Conservation (phyloP, 2,797 vertebrate genomes). For the Morus bassanus region DNA sequence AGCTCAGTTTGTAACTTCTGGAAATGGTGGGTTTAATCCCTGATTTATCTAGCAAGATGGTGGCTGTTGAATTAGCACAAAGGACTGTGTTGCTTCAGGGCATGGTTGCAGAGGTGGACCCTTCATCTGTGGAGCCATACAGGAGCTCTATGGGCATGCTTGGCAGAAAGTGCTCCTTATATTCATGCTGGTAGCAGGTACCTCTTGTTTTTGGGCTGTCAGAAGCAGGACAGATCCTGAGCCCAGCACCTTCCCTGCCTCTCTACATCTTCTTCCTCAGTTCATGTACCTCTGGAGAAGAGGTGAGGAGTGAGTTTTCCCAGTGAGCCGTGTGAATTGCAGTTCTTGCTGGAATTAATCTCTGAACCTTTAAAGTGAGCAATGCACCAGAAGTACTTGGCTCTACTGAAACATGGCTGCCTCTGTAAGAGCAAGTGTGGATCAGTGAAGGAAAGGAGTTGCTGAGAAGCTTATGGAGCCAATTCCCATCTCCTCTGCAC, state of each 20-base stretch:
- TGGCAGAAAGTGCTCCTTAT: not conserved
- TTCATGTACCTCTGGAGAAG: not conserved
- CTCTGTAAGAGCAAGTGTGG: not conserved
- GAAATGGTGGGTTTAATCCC: not conserved
- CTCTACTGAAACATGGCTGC: not conserved
- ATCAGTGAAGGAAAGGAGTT: not conserved
- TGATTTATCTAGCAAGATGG: not conserved
- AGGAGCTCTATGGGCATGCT: not conserved
- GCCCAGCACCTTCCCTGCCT: not conserved
- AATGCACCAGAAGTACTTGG: not conserved
- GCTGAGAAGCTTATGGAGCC: too few relatives aligned
- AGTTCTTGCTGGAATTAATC: not conserved
- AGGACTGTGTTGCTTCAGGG: not conserved
- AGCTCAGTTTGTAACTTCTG: not conserved
- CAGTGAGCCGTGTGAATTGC: not conserved
- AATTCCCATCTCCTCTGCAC: not conserved
- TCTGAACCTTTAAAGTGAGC: not conserved
- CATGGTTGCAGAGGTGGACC: accelerated
- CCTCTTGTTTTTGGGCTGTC: not conserved
- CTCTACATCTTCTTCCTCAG: not conserved
- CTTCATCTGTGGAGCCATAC: accelerated
- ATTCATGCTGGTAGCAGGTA: not conserved
- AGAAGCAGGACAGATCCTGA: not conserved
- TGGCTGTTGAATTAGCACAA: not conserved
- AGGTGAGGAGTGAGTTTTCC: not conserved